Evolutionary conservation across 2,113 vertebrate genomes (phyloP).

Genomic region (Smithornis capensis): DNA sequence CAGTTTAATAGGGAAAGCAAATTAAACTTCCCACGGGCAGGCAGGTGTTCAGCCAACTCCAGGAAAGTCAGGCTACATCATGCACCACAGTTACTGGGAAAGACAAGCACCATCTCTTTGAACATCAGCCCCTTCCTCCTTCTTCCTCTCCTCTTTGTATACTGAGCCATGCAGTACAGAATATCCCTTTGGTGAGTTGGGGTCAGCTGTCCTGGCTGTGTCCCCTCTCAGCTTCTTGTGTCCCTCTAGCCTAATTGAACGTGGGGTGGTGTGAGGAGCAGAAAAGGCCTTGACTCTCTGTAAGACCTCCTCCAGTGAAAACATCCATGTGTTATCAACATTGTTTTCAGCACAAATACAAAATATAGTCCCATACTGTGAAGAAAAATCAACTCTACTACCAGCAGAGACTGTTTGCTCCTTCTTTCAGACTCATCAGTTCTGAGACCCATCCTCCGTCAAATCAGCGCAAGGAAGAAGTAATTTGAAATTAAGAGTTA

Average conservation of each 20-base stretch:
- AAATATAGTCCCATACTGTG: background rate
- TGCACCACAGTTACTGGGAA: background rate
- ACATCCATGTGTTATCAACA: background rate
- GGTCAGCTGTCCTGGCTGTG: background rate
- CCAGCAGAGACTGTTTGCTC: background rate
- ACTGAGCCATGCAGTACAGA: too few species aligned
- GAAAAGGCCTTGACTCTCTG: background rate
- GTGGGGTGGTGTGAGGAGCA: background rate
- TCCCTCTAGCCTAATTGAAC: background rate
- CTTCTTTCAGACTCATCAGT: rapidly evolving
- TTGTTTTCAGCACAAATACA: background rate
- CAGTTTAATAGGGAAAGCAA: background rate
- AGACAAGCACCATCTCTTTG: background rate
- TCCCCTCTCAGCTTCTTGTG: background rate
- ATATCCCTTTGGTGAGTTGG: background rate
- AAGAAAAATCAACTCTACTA: background rate
- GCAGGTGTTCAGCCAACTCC: background rate
- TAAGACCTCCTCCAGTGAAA: background rate
- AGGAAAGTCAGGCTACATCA: background rate
- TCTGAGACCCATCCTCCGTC: background rate
- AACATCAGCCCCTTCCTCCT: background rate
- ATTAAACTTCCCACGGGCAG: background rate
- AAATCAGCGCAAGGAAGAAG: background rate
- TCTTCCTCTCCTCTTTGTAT: background rate
- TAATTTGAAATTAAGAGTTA: background rate